Evolutionary conservation across 2,888 invertebrate genomes (phyloP), one percentile per base, ranked within the genome.

Genomic region (Athalia cordata): DNA sequence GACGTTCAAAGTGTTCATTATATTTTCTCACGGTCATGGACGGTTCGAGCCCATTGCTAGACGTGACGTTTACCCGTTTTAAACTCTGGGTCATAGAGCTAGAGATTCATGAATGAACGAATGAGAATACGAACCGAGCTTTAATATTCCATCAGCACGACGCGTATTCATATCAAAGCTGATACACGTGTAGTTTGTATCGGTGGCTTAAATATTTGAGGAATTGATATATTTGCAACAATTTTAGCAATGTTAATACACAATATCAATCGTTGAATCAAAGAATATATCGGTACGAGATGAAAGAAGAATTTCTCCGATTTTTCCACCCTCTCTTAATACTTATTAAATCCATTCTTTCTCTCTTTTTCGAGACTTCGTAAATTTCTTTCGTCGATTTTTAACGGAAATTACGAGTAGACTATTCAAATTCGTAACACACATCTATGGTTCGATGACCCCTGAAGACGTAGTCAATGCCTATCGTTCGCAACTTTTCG

Each of bases 101-200:
- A 67, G 78, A 80, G 70, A 79, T 74, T 80, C 79, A 55, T 82
- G 83, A 84, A 55, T 82, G 83, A 84, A 29, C 29, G 29, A 29
- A 29, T 29, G 29, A 29, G 29, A 29, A 82, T 79, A 80, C 80
- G 79, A 81, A 82, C 83, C 82, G 79, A 81, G 81, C 78, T 81
- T 78, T 78, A 74, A 82, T 81, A 84, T 83, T 83, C 84, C 79
- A 79, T 78, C 77, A 80, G 79, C 77, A 74, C 77, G 79, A 67
- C 78, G 47, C 15, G 79, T 80, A 81, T 81, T 81, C 82, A 81
- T 82, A 82, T 62, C 49, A 52, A 64, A 81, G 80, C 72, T 59
- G 65, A 78, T 81, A 82, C 81, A 78, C 82, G 80, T 81, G 77
- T 81, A 80, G 82, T 81, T 77, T 80, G 80, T 80, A 79, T 79